Evolutionary conservation across 1,140 invertebrate genomes (phyloP), one percentile per base, ranked within the genome.

Genomic region (Elysia chlorotica): DNA sequence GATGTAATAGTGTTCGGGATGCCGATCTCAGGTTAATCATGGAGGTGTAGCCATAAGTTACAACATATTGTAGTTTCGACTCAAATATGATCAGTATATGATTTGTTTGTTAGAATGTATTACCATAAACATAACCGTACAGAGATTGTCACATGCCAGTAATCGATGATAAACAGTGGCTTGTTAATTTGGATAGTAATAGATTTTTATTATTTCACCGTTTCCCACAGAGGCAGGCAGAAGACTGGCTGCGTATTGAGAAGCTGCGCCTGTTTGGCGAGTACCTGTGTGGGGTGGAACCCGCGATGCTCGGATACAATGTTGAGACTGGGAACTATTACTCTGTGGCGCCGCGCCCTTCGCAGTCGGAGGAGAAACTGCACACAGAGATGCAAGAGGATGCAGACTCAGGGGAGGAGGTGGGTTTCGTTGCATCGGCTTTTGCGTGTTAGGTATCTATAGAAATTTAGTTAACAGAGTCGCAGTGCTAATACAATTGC

Each of bases 231-330:
- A 31, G 85, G 30, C 77, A 83, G 35, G 84, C 85, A 2, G 61
- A 76, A 23, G 92, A 93, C 80, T 91, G 91, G 80, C 86, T 94
- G 23, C 88, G 95, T 73, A 91, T 95, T 71, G 88, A 91, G 67
- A 92, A 92, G 83, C 89, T 96, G 71, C 89, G 93, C 21, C 93
- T 94, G 88, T 94, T 95, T 79, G 93, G 93, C 67, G 93, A 93
- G 76, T 96, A 95, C 85, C 89, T 97, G 25, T 96, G 95, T 86
- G 94, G 95, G n/a, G 90, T 96, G 67, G 93, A 95, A 80, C 93
- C 93, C 19, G 94, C 94, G 0, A 93, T 96, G 71, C 85, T 96
- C 62, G 73, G 83, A 2, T 90, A 82, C 78, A 83, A 87, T 79
- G 85, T 88, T 21, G 80, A 85, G 59, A 81, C 61, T 4, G 82